Evolutionary conservation across 2,888 invertebrate genomes (phyloP).

Genomic region (Dicyrtoma fusca): DNA sequence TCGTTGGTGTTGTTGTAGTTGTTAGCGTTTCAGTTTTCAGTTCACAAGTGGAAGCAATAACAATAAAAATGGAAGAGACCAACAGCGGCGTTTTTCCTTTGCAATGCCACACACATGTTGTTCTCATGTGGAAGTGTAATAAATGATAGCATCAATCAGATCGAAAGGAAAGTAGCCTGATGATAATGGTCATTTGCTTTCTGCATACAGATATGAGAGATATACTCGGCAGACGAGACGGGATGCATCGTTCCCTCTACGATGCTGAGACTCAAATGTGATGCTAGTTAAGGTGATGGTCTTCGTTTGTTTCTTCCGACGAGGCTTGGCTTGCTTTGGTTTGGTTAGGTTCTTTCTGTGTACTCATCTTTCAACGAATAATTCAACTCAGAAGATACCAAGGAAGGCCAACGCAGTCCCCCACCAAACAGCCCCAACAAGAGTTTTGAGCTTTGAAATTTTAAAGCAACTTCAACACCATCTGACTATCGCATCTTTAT

Average conservation of each 20-base stretch:
- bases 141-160: constrained; percentile 41
- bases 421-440: no score
- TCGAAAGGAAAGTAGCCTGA: constrained; percentile 26
- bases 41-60: constrained; percentile 37
- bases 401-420: no score
- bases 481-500: constrained; percentile 5
- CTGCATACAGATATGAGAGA: constrained; percentile 9
- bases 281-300: not conserved
- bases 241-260: no score
- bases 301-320: not conserved
- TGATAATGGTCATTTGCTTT: constrained; percentile 36
- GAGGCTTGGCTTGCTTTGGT: no score
- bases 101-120: constrained; percentile 24
- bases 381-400: no score
- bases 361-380: no score
- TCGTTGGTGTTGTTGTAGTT: no score
- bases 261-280: no score
- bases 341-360: no score
- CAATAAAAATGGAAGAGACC: constrained; percentile 37
- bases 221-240: no score
- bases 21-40: no score
- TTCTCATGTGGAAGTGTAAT: constrained; percentile 24
- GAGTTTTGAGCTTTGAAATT: not conserved
- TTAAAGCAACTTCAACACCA: constrained; percentile 6
- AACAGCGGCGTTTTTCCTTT: constrained; percentile 27